Evolutionary conservation across 1,140 invertebrate species (phyloP).

Genomic region (Galendromus occidentalis): DNA sequence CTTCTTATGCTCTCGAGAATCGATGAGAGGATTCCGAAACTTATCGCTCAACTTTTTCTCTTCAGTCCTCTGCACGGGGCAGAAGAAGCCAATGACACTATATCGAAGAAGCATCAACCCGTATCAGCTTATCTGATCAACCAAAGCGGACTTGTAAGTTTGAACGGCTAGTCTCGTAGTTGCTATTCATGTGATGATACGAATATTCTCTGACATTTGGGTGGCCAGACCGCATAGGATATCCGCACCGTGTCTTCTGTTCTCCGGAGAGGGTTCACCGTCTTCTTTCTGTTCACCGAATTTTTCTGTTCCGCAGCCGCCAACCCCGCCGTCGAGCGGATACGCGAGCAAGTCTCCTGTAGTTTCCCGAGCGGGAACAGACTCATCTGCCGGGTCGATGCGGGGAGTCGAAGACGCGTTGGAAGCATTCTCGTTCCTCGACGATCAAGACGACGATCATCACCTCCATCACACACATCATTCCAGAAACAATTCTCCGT

Average conservation of each 20-base stretch:
- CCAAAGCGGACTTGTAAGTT: neutral
- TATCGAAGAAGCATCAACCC: neutral
- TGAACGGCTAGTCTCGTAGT: neutral
- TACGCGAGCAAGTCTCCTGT: slow-evolving; percentile 9
- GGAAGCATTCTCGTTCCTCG: neutral
- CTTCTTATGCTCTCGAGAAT: neutral
- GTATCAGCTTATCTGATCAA: slow-evolving; percentile 1
- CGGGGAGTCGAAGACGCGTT: neutral
- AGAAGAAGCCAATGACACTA: neutral
- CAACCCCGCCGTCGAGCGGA: slow-evolving; percentile 2
- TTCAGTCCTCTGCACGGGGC: slow-evolving; percentile 4
- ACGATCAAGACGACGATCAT: neutral
- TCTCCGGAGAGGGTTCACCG: too few relatives aligned
- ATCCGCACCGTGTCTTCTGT: too few relatives aligned
- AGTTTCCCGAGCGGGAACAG: neutral
- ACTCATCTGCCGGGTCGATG: neutral
- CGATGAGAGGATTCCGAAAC: neutral
- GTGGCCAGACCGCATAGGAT: too few relatives aligned
- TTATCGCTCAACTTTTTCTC: too few relatives aligned
- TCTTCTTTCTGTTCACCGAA: too few relatives aligned
- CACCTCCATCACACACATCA: neutral
- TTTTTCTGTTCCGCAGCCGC: neutral
- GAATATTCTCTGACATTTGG: too few relatives aligned
- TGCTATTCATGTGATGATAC: too few relatives aligned
- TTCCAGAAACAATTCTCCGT: neutral